A percentile compares a stretch with the other conserved stretches of the same genome.
These are phyloP conservation scores for Falco naumanni DNA, from an alignment of 2,797 vertebrate species.

Conservation along the genomic window DNA sequence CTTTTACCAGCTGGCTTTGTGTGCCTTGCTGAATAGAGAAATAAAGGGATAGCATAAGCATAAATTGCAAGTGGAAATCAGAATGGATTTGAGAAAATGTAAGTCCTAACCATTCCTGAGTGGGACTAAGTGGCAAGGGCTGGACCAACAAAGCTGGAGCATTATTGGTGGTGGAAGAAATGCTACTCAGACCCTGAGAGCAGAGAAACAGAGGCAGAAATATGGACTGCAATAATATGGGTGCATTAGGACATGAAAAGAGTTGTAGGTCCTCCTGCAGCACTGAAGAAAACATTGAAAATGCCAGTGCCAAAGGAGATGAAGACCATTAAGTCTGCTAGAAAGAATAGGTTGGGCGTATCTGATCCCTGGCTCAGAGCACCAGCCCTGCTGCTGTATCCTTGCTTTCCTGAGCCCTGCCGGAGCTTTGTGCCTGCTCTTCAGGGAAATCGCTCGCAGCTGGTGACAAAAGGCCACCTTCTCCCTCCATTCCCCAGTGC, in stretches of 20 bases:
- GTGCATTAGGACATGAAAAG: not conserved
- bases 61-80: not conserved
- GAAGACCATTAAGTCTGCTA: not conserved
- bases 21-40: not conserved
- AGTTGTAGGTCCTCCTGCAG: not conserved
- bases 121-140: not conserved
- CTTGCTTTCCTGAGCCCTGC: not conserved
- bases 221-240: not conserved
- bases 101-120: not conserved
- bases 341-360: not conserved
- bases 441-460: accelerated
- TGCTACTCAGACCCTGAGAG: not conserved
- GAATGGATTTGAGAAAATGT: not conserved
- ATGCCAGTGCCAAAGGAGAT: not conserved
- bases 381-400: not conserved
- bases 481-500: accelerated
- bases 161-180: not conserved
- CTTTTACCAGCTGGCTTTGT: not conserved
- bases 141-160: not conserved
- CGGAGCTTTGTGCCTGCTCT: not conserved
- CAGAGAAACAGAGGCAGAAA: not conserved
- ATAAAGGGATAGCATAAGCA: not conserved
- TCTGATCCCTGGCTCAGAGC: not conserved
- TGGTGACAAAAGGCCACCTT: not conserved
- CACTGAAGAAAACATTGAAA: not conserved